Evolutionary conservation across 2,888 invertebrate species (phyloP).

Genomic region (Drosophila rubida): DNA sequence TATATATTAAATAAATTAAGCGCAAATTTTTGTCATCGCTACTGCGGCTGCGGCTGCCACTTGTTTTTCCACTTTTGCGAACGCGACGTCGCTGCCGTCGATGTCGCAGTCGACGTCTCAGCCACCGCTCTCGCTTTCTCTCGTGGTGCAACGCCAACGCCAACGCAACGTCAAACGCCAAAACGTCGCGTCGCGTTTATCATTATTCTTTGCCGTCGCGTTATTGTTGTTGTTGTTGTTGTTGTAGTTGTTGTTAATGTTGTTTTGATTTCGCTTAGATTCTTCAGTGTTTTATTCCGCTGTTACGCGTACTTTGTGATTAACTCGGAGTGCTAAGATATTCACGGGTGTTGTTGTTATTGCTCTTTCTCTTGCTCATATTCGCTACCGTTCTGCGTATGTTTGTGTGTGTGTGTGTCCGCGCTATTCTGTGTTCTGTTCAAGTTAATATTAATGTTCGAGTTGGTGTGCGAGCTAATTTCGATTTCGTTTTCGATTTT

Average conservation of each 20-base stretch:
- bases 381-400: constrained; percentile 1
- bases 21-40: constrained; percentile 37
- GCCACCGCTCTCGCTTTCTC: constrained; percentile 61
- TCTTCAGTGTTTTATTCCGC: constrained; percentile 31
- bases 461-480: constrained; percentile 33
- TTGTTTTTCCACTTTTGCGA: constrained; percentile 68
- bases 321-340: constrained; percentile 24
- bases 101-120: constrained; percentile 21
- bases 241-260: constrained; percentile 26
- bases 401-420: background rate
- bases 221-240: constrained; percentile 26
- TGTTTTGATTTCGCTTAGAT: constrained; percentile 39
- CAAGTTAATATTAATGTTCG: constrained; percentile 14
- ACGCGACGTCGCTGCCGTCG: constrained; percentile 23
- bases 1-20: constrained; percentile 30
- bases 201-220: constrained; percentile 37
- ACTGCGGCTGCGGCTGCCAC: constrained; percentile 44
- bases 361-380: background rate
- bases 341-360: background rate
- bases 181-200: constrained; percentile 41
- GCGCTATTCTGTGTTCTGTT: background rate
- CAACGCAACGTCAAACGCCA: too few species aligned
- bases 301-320: constrained; percentile 30
- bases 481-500: constrained; percentile 26
- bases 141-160: constrained; percentile 51